Base-by-base conservation (phyloP, 2,113 vertebrate species). In the Salminus brasiliensis region DNA sequence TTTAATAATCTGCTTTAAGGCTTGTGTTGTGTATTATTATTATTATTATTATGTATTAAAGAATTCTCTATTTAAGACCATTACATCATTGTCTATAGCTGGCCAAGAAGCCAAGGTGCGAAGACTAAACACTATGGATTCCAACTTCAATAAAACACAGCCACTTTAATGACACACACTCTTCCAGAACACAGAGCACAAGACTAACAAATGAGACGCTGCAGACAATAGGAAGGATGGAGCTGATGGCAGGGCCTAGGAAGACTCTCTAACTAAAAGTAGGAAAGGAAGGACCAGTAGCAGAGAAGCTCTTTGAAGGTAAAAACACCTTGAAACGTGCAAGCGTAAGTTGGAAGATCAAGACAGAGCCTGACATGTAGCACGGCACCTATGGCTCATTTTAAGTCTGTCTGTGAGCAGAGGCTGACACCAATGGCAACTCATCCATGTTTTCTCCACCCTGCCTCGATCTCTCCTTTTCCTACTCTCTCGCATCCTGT, bases 241-340 rank as follows among this genome's bases (percentile, higher is more conserved):
- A 76, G 74, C 32, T 81, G 74, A 32, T 65, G 39, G 74, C 80
- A 53, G 57, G 43, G 53, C 68, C 69, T 65, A 32, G 27, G 59
- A 65, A 53, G 23, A 15, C 68, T 72, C 80, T 65, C 55, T 39
- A 53, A 76, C 80, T 63, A 25, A 72, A 57, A 77, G 80, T 55
- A 29, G 83, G 68, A 76, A 43, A 70, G 65, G 65, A 55, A 59
- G 76, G 82, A 85, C 85, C 85, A 79, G 76, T 82, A 87, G 85
- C 80, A 76, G 82, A 69, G 73, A 12, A 1, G 59, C 34, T 67
- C 85, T 88, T 91, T 91, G 84, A 91, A 88, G 79, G 74, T 53
- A 72, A 83, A 87, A 72, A 87, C 81, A 85, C 87, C 83, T 87
- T 82, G 81, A 88, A 80, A 89, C 67, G 74, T 83, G 87, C 71